phyloP scores from a whole-genome alignment of 2,888 invertebrate genomes.

The Pterostichus niger region DNA sequence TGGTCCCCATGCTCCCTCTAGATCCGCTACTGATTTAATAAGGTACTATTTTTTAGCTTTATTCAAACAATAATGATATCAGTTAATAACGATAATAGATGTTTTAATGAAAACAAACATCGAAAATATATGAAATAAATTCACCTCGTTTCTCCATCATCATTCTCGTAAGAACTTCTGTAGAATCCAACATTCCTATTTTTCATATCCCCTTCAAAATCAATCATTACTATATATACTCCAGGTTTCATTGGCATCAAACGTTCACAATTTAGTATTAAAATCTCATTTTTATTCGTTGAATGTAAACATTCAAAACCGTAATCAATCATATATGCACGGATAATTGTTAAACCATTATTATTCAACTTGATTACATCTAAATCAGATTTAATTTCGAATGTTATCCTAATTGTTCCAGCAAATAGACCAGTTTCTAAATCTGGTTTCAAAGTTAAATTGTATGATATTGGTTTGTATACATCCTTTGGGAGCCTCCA shows the following conservation, averaged over 20 bases:
- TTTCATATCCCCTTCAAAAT: conserved; percentile 83
- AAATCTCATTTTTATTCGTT: background rate
- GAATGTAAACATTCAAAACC: background rate
- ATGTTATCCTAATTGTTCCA: conserved; percentile 80
- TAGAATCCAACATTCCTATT: conserved; percentile 87
- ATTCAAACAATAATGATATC: too few relatives aligned
- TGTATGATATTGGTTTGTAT: conserved; percentile 82
- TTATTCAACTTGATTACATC: conserved; percentile 77
- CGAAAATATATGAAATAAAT: conserved; percentile 67
- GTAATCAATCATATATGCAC: too few relatives aligned
- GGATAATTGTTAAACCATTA: background rate
- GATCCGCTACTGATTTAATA: too few relatives aligned
- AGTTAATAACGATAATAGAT: too few relatives aligned
- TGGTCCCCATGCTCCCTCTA: too few relatives aligned
- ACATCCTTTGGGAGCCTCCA: conserved; percentile 81
- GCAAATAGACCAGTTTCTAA: conserved; percentile 79
- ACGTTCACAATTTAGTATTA: background rate
- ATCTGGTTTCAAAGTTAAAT: conserved; percentile 84
- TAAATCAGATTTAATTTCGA: conserved; percentile 73
- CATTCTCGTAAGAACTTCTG: conserved; percentile 81
- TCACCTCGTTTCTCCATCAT: conserved; percentile 76
- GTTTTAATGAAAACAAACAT: too few relatives aligned
- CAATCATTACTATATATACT: background rate
- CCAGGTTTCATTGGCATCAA: conserved; percentile 68
- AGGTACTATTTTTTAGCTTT: too few relatives aligned